phyloP scores from a whole-genome alignment of 2,797 vertebrate species.

The Diceros bicornis region DNA sequence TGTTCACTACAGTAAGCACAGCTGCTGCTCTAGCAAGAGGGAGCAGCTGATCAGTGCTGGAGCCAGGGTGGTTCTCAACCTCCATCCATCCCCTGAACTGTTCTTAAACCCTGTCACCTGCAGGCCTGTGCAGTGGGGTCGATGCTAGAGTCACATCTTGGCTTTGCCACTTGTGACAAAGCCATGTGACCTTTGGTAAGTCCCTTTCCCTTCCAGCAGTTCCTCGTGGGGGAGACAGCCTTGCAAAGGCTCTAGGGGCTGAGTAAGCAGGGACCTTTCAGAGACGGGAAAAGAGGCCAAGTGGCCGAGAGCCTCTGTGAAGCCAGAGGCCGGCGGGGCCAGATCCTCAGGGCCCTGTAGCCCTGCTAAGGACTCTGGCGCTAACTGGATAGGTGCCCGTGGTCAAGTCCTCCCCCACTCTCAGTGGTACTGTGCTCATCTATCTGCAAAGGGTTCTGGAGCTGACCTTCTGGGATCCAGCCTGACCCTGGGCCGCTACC shows the following conservation, averaged over 20 bases:
- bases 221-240: neutral
- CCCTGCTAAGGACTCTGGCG: neutral
- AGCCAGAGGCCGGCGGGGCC: neutral
- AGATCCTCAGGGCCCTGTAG: neutral
- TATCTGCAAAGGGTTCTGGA: neutral
- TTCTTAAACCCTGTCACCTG: neutral
- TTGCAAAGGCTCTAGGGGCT: neutral
- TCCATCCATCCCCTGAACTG: neutral
- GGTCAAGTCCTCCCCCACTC: neutral
- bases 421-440: neutral
- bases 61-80: neutral
- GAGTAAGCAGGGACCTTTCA: neutral
- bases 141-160: neutral
- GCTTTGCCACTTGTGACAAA: neutral
- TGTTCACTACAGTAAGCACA: neutral
- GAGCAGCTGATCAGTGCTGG: neutral
- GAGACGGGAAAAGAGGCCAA: neutral
- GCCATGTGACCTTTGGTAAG: neutral
- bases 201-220: neutral
- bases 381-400: no score
- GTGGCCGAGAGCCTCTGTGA: neutral
- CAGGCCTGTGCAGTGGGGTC: accelerated
- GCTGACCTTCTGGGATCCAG: neutral
- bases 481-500: neutral
- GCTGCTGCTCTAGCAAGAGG: neutral